These are phyloP conservation scores for Tiaroga cobitis DNA, from an alignment of 2,797 vertebrate species.

Conservation along the genomic window DNA sequence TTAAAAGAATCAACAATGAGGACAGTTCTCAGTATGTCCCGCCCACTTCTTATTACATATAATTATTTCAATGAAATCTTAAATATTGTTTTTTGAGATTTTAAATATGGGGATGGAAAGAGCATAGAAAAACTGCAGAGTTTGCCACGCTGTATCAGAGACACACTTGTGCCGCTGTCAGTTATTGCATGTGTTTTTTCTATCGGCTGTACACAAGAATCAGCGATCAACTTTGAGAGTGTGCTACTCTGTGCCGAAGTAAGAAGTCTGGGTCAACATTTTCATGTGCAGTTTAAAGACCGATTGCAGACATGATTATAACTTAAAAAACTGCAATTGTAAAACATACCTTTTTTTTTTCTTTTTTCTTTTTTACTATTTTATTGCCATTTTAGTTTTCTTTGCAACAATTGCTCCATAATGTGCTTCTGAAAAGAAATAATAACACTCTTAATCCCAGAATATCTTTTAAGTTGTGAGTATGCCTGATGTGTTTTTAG, in stretches of 20 bases:
- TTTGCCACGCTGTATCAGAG: background rate
- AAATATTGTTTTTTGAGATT: background rate
- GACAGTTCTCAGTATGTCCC: conserved; percentile 97
- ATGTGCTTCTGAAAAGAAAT: background rate
- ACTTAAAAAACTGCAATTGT: background rate
- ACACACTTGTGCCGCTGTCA: background rate
- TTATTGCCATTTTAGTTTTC: background rate
- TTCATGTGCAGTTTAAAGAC: background rate
- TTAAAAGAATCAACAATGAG: conserved; percentile 99
- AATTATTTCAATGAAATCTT: background rate
- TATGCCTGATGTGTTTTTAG: conserved; percentile 68
- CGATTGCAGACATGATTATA: background rate
- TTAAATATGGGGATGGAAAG: background rate
- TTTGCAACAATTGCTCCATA: background rate
- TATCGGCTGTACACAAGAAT: background rate
- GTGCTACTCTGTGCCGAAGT: background rate
- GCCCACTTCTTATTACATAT: background rate
- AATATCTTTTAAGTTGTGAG: background rate
- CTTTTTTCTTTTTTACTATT: no score
- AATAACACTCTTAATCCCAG: background rate
- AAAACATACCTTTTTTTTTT: background rate
- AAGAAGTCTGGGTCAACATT: background rate
- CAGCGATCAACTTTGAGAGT: background rate
- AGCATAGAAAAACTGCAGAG: background rate
- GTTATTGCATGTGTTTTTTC: background rate